These are phyloP conservation scores for Halcyon leucocephala DNA, from an alignment of 2,797 vertebrate species.

Conservation along the genomic window DNA sequence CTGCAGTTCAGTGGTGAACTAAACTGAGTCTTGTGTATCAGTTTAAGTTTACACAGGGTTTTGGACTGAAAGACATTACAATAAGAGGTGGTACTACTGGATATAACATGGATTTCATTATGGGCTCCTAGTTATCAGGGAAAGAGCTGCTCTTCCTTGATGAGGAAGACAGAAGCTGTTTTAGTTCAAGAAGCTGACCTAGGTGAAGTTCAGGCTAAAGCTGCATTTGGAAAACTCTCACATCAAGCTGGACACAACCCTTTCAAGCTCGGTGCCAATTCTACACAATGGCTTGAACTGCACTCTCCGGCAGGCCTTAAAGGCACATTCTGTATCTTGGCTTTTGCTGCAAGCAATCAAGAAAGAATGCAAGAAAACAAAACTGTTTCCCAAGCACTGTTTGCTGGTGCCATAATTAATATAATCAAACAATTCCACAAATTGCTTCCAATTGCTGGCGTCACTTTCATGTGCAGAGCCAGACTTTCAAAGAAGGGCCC, in stretches of 20 bases:
- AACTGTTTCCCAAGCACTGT: slow-evolving; percentile 82
- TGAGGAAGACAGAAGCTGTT: slow-evolving; percentile 62
- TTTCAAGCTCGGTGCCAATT: slow-evolving; percentile 71
- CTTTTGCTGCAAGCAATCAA: slow-evolving; percentile 80
- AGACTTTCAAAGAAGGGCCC: slow-evolving; percentile 74
- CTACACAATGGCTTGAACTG: slow-evolving; percentile 73
- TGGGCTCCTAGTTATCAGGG: background rate
- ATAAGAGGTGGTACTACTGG: background rate
- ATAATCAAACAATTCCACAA: slow-evolving; percentile 83
- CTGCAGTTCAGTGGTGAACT: background rate
- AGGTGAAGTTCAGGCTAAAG: slow-evolving; percentile 43
- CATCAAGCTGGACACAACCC: slow-evolving; percentile 68
- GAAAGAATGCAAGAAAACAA: slow-evolving; percentile 84
- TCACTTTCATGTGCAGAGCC: slow-evolving; percentile 83
- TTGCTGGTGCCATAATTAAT: slow-evolving; percentile 80
- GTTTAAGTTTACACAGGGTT: background rate
- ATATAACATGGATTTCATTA: slow-evolving; percentile 42
- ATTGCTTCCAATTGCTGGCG: slow-evolving; percentile 84
- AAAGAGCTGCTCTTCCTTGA: slow-evolving; percentile 41
- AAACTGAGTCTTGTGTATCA: background rate
- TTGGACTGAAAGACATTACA: background rate
- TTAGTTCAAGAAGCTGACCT: slow-evolving; percentile 57
- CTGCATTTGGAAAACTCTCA: slow-evolving; percentile 68
- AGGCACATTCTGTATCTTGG: slow-evolving; percentile 78
- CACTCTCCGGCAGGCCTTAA: slow-evolving; percentile 63